Percentiles rank a stretch among this genome's conserved stretches.
Conservation (phyloP, 2,888 invertebrate species). For the Oscheius sp. region DNA sequence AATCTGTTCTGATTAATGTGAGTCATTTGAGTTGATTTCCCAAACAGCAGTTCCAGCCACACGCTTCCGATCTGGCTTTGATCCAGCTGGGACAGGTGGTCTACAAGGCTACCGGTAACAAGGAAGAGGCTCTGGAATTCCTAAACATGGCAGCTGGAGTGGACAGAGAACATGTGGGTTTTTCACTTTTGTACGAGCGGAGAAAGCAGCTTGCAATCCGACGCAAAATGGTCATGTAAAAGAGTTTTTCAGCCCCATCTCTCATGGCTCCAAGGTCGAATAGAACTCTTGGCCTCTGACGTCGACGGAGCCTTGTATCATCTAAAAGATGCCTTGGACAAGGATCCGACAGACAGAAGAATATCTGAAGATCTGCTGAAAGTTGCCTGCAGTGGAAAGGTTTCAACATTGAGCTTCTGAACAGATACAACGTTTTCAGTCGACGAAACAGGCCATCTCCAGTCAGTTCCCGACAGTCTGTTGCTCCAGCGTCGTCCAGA, state of each 20-base stretch:
- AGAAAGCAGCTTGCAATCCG: not conserved
- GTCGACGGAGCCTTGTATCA: constrained; percentile 53
- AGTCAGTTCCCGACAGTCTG: constrained; percentile 58
- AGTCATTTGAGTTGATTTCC: not conserved
- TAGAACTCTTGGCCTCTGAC: constrained; percentile 45
- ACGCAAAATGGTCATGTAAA: too few relatives aligned
- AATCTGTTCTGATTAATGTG: constrained; percentile 21
- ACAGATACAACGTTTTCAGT: constrained; percentile 30
- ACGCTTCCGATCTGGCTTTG: constrained; percentile 79
- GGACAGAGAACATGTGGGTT: constrained; percentile 26
- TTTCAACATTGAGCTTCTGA: not conserved
- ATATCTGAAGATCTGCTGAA: constrained; percentile 55
- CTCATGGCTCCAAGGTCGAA: constrained; percentile 54
- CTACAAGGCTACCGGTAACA: constrained; percentile 76
- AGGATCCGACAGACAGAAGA: constrained; percentile 46
- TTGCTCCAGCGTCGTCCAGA: constrained; percentile 50
- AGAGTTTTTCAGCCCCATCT: constrained; percentile 45
- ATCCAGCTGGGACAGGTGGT: constrained; percentile 82
- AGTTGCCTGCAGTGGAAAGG: constrained; percentile 60
- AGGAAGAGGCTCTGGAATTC: constrained; percentile 41
- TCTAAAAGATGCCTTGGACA: constrained; percentile 55
- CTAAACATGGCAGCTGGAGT: constrained; percentile 34
- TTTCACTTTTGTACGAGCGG: not conserved
- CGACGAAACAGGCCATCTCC: constrained; percentile 55
- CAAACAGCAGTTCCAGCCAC: not conserved